Base-by-base conservation (phyloP, 2,797 vertebrate genomes). In the Anas bahamensis region DNA sequence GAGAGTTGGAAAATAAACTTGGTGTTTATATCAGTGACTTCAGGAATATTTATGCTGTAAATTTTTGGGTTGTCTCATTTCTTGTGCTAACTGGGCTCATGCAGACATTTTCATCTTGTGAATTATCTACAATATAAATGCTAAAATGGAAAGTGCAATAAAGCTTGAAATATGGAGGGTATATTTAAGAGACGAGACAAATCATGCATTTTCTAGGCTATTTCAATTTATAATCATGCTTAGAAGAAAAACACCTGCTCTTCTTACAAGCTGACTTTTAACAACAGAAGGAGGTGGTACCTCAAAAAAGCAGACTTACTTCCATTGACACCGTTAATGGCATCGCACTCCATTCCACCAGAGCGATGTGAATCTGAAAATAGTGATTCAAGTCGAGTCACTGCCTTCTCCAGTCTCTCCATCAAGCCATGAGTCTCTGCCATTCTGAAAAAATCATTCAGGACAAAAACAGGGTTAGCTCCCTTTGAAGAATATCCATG, bases 401-500 rank as follows among this genome's bases (percentile, higher is more conserved):
- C 99, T 4, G 98, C 99, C 35, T 96, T 98, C 95, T 99, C 99
- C 97, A 99, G 96, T 33, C 99, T 98, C 88, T 99, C 98, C 97
- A 99, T 97, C 94, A 99, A 97, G 46, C 94, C 98, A 88, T 99
- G 98, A 97, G 98, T 90, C 50, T 98, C 97, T 63, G 98, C 97
- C 98, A 98, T 98, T 94, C 98, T 98, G 83, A 76, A 97, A 95
- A 89, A 72, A 17, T 14, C 31, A 90, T 53, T 33, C 84, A 33
- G 86, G 77, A 78, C 0, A 48, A 59, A 88, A 81, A 75, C 28
- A 48, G 9, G 16, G 70, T 96, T 60, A 96, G 31, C 75, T 6
- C 4, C 29, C 64, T 72, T 26, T 26, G 39, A 63, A 33, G 53
- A 42, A 78, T 75, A 28, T 33, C 60, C 10, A 11, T 17, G 21